phyloP scores from a whole-genome alignment of 2,888 invertebrate species.

The Uropetala carovei region DNA sequence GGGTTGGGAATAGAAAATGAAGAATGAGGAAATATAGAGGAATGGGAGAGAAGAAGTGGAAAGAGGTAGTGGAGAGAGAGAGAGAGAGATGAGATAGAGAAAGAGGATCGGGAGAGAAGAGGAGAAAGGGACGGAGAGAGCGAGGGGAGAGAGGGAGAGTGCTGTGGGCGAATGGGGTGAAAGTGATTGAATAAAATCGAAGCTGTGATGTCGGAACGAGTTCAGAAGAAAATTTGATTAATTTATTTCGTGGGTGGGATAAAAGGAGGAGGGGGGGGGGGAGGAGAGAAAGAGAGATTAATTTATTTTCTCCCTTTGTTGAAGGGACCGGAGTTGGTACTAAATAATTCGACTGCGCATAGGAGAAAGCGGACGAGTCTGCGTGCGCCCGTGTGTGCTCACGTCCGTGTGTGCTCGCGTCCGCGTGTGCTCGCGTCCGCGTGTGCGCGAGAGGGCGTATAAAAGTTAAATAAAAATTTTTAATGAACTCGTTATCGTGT shows the following conservation, averaged over 20 bases:
- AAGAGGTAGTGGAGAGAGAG: neutral
- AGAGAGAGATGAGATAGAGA: neutral
- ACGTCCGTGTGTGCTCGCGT: too few species aligned
- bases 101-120: neutral
- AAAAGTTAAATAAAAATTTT: constrained; percentile 11
- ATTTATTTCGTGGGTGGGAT: constrained; percentile 14
- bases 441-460: neutral
- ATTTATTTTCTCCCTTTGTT: neutral
- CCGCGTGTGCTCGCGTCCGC: neutral
- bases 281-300: neutral
- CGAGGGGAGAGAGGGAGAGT: neutral
- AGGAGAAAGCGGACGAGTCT: neutral
- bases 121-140: neutral
- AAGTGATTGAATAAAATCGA: neutral
- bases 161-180: neutral
- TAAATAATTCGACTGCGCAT: constrained; percentile 1
- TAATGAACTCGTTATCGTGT: neutral
- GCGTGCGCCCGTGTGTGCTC: too few species aligned
- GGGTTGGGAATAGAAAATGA: neutral
- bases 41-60: neutral
- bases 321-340: neutral
- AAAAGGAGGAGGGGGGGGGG: neutral
- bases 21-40: neutral
- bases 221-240: neutral
- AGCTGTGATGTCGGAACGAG: neutral